Percentiles rank a stretch among this genome's conserved stretches.
Conservation (phyloP, 2,888 invertebrate species). For the Drosophila colorata region DNA sequence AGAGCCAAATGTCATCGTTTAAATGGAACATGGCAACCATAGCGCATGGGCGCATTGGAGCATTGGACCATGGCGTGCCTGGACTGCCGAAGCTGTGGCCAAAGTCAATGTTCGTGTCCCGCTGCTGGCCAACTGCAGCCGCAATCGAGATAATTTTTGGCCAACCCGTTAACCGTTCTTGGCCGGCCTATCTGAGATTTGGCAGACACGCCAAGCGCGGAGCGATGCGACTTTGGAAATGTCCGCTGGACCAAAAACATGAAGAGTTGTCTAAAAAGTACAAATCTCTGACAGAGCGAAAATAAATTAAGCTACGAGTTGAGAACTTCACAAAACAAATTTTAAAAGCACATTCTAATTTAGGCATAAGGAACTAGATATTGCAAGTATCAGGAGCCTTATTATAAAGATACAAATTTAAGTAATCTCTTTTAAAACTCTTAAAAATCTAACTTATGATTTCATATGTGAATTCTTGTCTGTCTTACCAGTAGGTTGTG, state of each 20-base stretch:
- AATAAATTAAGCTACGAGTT: background rate
- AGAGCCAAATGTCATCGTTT: constrained; percentile 54
- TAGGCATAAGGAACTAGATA: background rate
- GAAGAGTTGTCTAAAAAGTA: constrained; percentile 3
- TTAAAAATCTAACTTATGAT: no score
- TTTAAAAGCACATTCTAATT: no score
- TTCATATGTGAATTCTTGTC: no score
- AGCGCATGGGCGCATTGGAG: constrained; percentile 11
- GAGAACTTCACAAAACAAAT: no score
- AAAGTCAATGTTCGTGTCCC: constrained; percentile 61
- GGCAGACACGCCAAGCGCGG: constrained; percentile 61
- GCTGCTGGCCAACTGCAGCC: constrained; percentile 48
- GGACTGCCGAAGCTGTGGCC: constrained; percentile 48
- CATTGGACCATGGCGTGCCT: constrained; percentile 61
- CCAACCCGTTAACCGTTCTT: constrained; percentile 70
- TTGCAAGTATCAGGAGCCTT: background rate
- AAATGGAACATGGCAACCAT: constrained; percentile 59
- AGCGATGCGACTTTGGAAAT: constrained; percentile 27
- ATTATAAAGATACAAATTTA: no score
- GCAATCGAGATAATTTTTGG: constrained; percentile 65
- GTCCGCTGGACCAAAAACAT: constrained; percentile 11
- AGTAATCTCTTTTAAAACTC: no score
- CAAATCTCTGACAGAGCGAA: background rate
- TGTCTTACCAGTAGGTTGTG: constrained; percentile 85
- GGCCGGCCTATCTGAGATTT: constrained; percentile 65